Conservation (phyloP, 2,888 invertebrate species). For the Galerucella nymphaeae region DNA sequence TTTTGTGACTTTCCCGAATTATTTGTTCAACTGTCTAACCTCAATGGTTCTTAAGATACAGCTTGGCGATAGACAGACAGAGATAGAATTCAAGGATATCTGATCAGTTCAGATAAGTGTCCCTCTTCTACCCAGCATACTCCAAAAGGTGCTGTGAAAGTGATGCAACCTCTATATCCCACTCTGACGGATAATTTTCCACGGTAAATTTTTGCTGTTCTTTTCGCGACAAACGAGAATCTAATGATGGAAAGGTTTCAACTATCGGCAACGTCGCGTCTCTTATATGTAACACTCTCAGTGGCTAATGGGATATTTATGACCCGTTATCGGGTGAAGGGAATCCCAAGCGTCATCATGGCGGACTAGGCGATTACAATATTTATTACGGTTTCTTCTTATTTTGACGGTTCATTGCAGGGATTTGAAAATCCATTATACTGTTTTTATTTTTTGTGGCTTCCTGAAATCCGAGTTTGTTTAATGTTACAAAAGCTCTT, state of each 20-base stretch:
- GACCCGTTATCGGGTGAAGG: conserved; percentile 61
- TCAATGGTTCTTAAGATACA: too few species aligned
- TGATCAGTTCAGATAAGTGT: too few species aligned
- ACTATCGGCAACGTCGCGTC: conserved; percentile 56
- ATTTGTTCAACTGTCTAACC: too few species aligned
- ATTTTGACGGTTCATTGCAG: conserved; percentile 32
- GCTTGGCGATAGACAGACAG: too few species aligned
- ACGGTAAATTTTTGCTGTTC: conserved; percentile 48
- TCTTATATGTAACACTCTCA: conserved; percentile 58
- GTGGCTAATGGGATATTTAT: conserved; percentile 64
- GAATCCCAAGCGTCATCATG: conserved; percentile 51
- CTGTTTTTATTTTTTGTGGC: background rate
- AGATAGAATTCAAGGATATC: too few species aligned
- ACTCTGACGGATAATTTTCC: conserved; percentile 51
- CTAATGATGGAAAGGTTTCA: conserved; percentile 52
- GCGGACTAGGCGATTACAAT: conserved; percentile 56
- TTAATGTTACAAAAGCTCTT: background rate
- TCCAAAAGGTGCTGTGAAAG: background rate
- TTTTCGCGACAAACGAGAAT: conserved; percentile 64
- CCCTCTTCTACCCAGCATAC: too few species aligned
- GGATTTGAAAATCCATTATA: conserved; percentile 9
- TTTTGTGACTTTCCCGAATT: too few species aligned
- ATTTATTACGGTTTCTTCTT: conserved; percentile 53
- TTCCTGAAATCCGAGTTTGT: background rate
- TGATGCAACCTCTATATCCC: conserved; percentile 24